Evolutionary conservation across 2,888 invertebrate species (phyloP), one percentile per base, ranked within the genome.

Genomic region (Ferdinandea cuprea): DNA sequence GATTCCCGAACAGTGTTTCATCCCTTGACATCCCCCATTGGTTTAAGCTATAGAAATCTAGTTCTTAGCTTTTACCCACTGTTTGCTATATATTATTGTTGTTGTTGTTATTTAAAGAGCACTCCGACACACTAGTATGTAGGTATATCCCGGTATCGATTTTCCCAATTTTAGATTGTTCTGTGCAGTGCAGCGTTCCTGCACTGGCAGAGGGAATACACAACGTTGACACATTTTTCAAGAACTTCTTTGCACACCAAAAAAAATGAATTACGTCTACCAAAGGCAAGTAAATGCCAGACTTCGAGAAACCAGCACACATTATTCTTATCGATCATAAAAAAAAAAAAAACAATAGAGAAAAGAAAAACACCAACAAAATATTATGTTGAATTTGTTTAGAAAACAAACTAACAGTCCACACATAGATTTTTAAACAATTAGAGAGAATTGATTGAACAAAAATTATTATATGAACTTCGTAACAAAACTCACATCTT

Each of bases 401-500:
- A 19, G 19, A 9, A 28, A n/a, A 25, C 2, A n/a, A 35, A 19
- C 11, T 35, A n/a, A 8, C 0, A 52, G 13, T n/a, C n/a, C n/a
- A n/a, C n/a, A n/a, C n/a, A n/a, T n/a, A 2, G 25, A 3, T 25
- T 25, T 25, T 25, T 25, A 54, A 42, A 58, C 32, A 58, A 59
- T 46, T 59, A 81, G 58, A 65, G 42, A 65, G 40, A 74, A 59
- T 32, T 66, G 48, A 44, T 4, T 7, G 9, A 52, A 30, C 35
- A 61, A 21, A 54, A 42, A n/a, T 66, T n/a, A n/a, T 68, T 66
- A 9, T 44, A 54, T 44, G 32, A 46, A 28, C n/a, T 7, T 7
- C 19, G 19, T 17, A 65, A 42, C 17, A 74, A 65, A 73, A 90
- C 90, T 90, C 90, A 90, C 90, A 90, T 90, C 90, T 90, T 88